Base-by-base conservation (phyloP, 2,113 vertebrate species). In the Accipiter cooperii region DNA sequence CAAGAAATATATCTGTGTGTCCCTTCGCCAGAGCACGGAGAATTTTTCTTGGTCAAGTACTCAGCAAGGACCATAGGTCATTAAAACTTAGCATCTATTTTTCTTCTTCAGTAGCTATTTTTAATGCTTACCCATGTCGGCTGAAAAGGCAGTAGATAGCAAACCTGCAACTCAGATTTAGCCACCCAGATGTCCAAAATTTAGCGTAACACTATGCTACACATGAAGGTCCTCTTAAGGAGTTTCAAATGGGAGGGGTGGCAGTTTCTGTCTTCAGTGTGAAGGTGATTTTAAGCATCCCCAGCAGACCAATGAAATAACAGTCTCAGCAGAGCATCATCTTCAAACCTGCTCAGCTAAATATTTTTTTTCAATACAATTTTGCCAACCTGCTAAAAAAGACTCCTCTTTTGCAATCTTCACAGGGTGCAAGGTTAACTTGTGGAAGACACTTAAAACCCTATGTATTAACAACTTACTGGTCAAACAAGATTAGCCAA, bases 401-500 rank as follows among this genome's bases (percentile, higher is more conserved):
- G 34, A 49, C 63, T 89, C 13, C 87, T 89, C 52, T 87, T 96
- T 73, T 84, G 82, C 88, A 74, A 22, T 75, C 68, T 91, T 76
- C 80, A 79, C 75, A 87, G 89, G 26, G 33, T 40, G 54, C 31
- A 92, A 87, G 82, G 85, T 89, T 92, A 96, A 96, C 73, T 95
- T 57, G 51, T 88, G 71, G 74, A 84, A 95, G 73, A 71, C 84
- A 68, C 74, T 91, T 89, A 89, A 93, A 93, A 31, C 20, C 82
- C 40, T 38, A 22, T 51, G 31, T 66, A 28, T 77, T 91, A 97
- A 91, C 80, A 87, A 89, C 95, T 91, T 54, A 93, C 49, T n/a
- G 87, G 38, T 80, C 58, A 95, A 92, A 97, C 68, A 44, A 95
- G 85, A 79, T 95, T 97, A 96, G 78, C 58, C 58, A 94, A 87